A percentile compares a stretch with the other conserved stretches of the same genome.
These are phyloP conservation scores for Morone saxatilis DNA, from an alignment of 2,113 vertebrate species.

Conservation along the genomic window DNA sequence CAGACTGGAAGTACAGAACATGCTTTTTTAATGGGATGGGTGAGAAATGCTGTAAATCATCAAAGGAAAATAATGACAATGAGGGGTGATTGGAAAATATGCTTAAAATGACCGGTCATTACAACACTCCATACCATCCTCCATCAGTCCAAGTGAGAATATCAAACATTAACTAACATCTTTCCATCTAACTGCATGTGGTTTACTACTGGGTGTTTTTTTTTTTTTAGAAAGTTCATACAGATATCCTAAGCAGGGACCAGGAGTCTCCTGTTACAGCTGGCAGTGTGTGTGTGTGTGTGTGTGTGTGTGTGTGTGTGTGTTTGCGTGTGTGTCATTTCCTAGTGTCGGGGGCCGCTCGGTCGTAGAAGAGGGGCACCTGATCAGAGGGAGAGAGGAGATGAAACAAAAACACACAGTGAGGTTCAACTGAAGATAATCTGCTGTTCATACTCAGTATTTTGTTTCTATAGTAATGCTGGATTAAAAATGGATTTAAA, in stretches of 20 bases:
- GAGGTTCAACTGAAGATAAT: background rate
- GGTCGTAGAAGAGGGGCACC: constrained; percentile 57
- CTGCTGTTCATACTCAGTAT: background rate
- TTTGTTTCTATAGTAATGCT: background rate
- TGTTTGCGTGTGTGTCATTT: background rate
- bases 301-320: background rate
- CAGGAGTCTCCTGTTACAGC: constrained; percentile 2
- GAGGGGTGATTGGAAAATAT: background rate
- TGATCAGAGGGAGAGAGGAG: constrained; percentile 13
- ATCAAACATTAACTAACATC: background rate
- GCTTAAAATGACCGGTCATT: background rate
- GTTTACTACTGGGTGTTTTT: background rate
- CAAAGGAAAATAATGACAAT: background rate
- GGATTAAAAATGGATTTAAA: background rate
- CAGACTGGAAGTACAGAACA: background rate
- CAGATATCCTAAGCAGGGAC: background rate
- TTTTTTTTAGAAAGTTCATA: background rate
- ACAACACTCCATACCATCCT: background rate
- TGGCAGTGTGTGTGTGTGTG: background rate
- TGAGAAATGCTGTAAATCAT: background rate
- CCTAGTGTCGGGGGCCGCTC: constrained; percentile 64
- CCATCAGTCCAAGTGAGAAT: background rate
- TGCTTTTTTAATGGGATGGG: background rate
- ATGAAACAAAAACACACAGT: background rate
- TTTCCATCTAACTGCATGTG: background rate